phyloP scores from a whole-genome alignment of 2,888 invertebrate genomes.

The Caenorhabditis zanzibari region DNA sequence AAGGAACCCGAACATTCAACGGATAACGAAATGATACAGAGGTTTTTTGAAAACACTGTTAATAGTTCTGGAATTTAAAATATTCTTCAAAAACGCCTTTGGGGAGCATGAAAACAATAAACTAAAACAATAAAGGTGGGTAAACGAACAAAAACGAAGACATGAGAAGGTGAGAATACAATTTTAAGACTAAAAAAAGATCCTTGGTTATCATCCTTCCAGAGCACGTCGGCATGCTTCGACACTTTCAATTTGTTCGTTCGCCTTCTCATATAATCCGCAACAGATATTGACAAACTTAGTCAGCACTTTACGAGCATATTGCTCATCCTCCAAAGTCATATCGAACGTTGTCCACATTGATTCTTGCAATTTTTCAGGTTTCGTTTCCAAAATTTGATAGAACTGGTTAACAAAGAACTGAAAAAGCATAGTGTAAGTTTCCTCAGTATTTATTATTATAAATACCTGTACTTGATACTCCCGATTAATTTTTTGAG shows the following conservation, averaged over 20 bases:
- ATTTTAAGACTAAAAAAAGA: background rate
- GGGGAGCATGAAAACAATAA: background rate
- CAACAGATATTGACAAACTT: slow-evolving; percentile 46
- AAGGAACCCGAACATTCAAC: background rate
- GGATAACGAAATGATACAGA: background rate
- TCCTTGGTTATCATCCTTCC: slow-evolving; percentile 36
- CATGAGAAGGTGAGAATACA: background rate
- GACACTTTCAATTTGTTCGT: slow-evolving; percentile 49
- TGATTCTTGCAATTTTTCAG: slow-evolving; percentile 39
- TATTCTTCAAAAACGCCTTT: background rate
- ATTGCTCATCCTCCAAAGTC: slow-evolving; percentile 49
- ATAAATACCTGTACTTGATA: slow-evolving; percentile 91
- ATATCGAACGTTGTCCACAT: slow-evolving; percentile 54
- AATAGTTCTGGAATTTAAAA: background rate
- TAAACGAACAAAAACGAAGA: background rate
- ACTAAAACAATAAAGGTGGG: background rate
- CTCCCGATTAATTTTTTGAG: slow-evolving; percentile 92
- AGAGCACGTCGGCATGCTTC: slow-evolving; percentile 39
- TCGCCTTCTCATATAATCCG: slow-evolving; percentile 23
- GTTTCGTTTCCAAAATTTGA: slow-evolving; percentile 46
- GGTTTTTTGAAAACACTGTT: background rate
- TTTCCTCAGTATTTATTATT: background rate
- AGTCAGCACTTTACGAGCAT: slow-evolving; percentile 53
- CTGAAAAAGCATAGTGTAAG: slow-evolving; percentile 34
- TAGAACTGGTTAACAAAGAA: slow-evolving; percentile 51